Evolutionary conservation across 2,888 invertebrate genomes (phyloP).

Genomic region (Caenorhabditis afra): DNA sequence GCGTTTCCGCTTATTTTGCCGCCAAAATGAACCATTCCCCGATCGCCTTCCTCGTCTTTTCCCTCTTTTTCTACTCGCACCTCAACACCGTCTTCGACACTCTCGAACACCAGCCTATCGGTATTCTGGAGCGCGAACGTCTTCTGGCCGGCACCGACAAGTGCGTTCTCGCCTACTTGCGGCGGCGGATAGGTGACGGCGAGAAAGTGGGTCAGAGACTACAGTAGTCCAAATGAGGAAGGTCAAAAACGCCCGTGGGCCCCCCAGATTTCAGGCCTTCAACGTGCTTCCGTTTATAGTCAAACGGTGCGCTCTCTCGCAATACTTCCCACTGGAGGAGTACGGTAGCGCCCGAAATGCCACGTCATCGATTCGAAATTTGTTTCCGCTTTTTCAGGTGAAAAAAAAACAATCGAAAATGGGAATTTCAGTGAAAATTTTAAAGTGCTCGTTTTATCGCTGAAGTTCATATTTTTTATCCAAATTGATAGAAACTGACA

Average conservation of each 20-base stretch:
- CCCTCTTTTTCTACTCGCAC: slow-evolving; percentile 36
- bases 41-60: slow-evolving; percentile 24
- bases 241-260: no score
- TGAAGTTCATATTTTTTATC: no score
- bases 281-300: neutral
- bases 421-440: no score
- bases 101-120: slow-evolving; percentile 20
- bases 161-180: slow-evolving; percentile 25
- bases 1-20: no score
- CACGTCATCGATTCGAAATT: slow-evolving; percentile 2
- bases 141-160: slow-evolving; percentile 15
- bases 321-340: slow-evolving; percentile 27
- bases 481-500: no score
- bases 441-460: no score
- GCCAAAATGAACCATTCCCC: slow-evolving; percentile 22
- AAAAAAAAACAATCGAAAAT: no score
- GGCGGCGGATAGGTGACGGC: no score
- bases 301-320: slow-evolving; percentile 25
- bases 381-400: slow-evolving; percentile 35
- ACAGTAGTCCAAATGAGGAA: no score
- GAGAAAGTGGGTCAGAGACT: neutral
- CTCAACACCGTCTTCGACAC: slow-evolving; percentile 25
- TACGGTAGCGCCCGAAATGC: slow-evolving; percentile 4
- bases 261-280: slow-evolving; percentile 21
- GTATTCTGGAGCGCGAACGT: slow-evolving; percentile 13